phyloP scores from a whole-genome alignment of 2,797 vertebrate genomes.

The Enteromius unitaeniatus region DNA sequence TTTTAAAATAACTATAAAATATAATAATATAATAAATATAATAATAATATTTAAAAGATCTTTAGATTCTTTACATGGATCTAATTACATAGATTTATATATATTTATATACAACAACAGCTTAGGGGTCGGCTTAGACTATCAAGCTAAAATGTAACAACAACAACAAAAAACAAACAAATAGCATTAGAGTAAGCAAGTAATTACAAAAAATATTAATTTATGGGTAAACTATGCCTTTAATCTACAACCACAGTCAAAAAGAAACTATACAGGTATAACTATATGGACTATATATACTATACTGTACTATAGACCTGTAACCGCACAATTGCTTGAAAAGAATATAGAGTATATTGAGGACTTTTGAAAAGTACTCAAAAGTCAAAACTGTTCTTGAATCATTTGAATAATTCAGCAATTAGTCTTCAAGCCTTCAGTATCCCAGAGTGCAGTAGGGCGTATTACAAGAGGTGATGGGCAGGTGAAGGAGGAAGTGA shows the following conservation, averaged over 20 bases:
- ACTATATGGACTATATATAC: not conserved
- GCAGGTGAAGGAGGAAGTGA: conserved; percentile 46
- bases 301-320: not conserved
- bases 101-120: not conserved
- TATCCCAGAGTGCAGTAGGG: conserved; percentile 39
- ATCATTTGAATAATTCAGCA: conserved; percentile 50
- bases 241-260: not conserved
- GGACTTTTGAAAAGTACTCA: conserved; percentile 29
- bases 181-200: not conserved
- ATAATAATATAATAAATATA: not conserved
- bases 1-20: not conserved
- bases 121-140: not conserved
- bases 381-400: conserved; percentile 37
- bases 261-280: not conserved
- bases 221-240: not conserved
- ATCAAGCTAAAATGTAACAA: not conserved
- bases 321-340: not conserved
- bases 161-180: not conserved
- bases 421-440: conserved; percentile 32
- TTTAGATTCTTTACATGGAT: not conserved
- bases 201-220: not conserved
- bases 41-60: not conserved
- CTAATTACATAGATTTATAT: not conserved
- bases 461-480: conserved; percentile 52
- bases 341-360: not conserved